Evolutionary conservation across 2,888 invertebrate genomes (phyloP).

Genomic region (Sarcophaga subvicina): DNA sequence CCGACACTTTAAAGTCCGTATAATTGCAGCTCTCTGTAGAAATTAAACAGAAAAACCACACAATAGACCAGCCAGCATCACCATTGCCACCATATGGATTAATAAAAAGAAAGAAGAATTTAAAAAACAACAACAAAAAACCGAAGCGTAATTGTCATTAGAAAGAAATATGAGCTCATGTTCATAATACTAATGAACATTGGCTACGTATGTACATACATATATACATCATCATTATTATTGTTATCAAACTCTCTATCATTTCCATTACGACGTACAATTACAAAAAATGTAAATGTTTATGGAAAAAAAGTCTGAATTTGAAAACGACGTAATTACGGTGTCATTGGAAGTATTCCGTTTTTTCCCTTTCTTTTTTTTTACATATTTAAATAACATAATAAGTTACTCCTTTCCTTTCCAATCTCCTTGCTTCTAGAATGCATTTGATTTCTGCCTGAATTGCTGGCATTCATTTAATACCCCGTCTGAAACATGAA

Average conservation of each 20-base stretch:
- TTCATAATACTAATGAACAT: slow-evolving; percentile 1
- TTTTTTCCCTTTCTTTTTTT: slow-evolving; percentile 6
- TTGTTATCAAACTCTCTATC: slow-evolving; percentile 15
- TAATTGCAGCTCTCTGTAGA: slow-evolving; percentile 12
- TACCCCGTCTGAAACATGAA: not conserved
- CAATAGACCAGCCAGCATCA: slow-evolving; percentile 44
- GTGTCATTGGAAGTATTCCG: slow-evolving; percentile 57
- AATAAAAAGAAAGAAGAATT: not conserved
- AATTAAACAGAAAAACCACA: slow-evolving; percentile 46
- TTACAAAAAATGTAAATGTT: slow-evolving; percentile 27
- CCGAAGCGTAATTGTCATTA: slow-evolving; percentile 43
- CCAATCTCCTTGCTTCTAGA: not conserved
- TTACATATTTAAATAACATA: slow-evolving; percentile 62
- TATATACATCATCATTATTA: slow-evolving; percentile 25
- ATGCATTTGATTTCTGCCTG: not conserved
- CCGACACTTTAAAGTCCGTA: slow-evolving; percentile 4
- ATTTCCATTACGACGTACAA: slow-evolving; percentile 31
- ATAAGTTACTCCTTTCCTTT: slow-evolving; percentile 49
- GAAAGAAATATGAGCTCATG: slow-evolving; percentile 51
- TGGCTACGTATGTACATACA: too few species aligned
- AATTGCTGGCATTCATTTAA: not conserved
- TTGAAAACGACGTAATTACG: slow-evolving; percentile 59
- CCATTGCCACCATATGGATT: slow-evolving; percentile 8
- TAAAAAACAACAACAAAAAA: slow-evolving; percentile 21
- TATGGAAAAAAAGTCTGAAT: slow-evolving; percentile 16